A percentile compares a stretch with the other conserved stretches of the same genome.
These are phyloP conservation scores for Caerostris darwini DNA, from an alignment of 1,140 invertebrate genomes.

Conservation along the genomic window DNA sequence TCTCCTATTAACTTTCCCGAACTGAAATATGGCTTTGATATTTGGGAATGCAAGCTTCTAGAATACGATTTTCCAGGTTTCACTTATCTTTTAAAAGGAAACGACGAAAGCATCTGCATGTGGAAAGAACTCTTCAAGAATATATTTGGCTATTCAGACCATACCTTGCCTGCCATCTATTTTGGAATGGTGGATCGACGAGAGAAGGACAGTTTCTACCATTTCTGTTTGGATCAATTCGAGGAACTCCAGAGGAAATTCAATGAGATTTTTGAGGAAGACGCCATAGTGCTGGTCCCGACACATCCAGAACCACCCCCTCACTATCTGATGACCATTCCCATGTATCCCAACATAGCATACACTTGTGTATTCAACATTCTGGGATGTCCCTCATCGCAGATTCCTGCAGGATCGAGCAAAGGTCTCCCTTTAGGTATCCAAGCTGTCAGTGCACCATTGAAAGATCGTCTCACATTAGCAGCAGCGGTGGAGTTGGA, in stretches of 20 bases:
- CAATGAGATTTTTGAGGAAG: conserved; percentile 84
- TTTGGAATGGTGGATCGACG: conserved; percentile 88
- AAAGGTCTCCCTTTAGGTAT: conserved; percentile 92
- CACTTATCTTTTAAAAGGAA: neutral
- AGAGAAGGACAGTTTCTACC: conserved; percentile 39
- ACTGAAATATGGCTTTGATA: neutral
- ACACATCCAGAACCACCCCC: conserved; percentile 90
- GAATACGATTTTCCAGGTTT: neutral
- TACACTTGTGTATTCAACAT: conserved; percentile 95
- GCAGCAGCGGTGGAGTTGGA: conserved; percentile 92
- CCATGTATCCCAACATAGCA: conserved; percentile 91
- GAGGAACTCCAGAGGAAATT: conserved; percentile 83
- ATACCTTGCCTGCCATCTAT: conserved; percentile 92
- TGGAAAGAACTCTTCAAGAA: conserved; percentile 80
- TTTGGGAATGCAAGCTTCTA: conserved; percentile 45
- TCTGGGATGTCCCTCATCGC: conserved; percentile 90
- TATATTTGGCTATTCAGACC: conserved; percentile 85
- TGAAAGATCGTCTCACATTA: conserved; percentile 90
- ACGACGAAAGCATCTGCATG: conserved; percentile 12
- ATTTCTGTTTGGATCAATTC: conserved; percentile 80
- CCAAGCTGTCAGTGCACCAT: conserved; percentile 88
- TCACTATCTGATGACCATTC: conserved; percentile 85
- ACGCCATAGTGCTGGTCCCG: conserved; percentile 93
- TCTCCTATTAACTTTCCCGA: neutral
- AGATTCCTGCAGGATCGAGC: conserved; percentile 92